These are phyloP conservation scores for Amazona vittata DNA, from an alignment of 2,113 vertebrate species.

Conservation along the genomic window DNA sequence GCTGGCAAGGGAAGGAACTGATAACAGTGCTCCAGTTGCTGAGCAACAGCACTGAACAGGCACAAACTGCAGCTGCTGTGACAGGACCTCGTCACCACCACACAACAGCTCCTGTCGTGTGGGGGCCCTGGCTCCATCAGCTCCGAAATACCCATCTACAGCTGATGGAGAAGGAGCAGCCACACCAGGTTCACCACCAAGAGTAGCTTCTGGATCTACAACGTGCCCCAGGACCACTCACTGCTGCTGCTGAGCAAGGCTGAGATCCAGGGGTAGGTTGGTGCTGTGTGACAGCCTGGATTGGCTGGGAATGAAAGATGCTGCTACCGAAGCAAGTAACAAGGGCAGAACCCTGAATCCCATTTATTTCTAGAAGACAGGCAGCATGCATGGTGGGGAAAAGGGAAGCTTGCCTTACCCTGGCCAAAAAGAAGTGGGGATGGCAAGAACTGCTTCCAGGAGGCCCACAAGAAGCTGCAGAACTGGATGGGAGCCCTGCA, in stretches of 20 bases:
- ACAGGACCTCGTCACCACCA: fast-evolving
- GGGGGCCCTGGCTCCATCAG: not conserved
- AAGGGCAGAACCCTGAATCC: not conserved
- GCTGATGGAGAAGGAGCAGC: not conserved
- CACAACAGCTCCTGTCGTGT: fast-evolving
- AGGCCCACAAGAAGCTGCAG: not conserved
- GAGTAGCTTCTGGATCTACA: not conserved
- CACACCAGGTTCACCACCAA: not conserved
- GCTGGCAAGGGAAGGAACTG: not conserved
- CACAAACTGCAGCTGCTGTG: not conserved
- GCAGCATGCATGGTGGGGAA: not conserved
- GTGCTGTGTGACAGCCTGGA: not conserved
- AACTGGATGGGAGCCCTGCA: not conserved
- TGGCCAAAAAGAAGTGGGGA: not conserved
- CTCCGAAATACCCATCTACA: not conserved
- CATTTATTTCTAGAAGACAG: not conserved
- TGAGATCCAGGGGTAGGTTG: not conserved
- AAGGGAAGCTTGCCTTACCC: not conserved
- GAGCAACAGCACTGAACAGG: not conserved
- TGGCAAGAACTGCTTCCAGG: not conserved
- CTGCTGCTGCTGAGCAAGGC: not conserved
- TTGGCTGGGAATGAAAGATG: not conserved
- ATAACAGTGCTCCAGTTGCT: not conserved
- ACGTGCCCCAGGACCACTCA: fast-evolving
- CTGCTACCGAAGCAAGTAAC: not conserved